Conservation (phyloP, 2,797 vertebrate species). For the Tachyglossus aculeatus region DNA sequence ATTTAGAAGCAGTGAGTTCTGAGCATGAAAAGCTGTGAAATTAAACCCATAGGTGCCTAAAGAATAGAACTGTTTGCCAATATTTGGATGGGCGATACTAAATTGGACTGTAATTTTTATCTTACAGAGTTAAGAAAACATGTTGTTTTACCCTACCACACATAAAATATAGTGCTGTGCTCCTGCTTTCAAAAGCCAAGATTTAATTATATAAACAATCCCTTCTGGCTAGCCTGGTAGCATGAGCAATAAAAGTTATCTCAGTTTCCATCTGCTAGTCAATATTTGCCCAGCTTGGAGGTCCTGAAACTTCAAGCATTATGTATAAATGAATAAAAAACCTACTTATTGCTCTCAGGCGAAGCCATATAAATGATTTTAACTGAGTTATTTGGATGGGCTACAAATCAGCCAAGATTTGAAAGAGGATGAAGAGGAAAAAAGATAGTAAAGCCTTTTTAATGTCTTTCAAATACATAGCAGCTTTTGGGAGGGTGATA, state of each 20-base stretch:
- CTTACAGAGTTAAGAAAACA: too few species aligned
- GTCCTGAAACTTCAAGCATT: neutral
- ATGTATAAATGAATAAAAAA: neutral
- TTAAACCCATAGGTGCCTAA: too few species aligned
- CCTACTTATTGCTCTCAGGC: neutral
- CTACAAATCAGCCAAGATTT: neutral
- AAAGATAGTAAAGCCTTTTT: too few species aligned
- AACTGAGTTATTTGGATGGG: neutral
- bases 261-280: neutral
- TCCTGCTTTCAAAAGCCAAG: neutral
- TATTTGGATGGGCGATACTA: too few species aligned
- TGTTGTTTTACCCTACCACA: too few species aligned
- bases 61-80: too few species aligned
- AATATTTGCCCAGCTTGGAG: conserved; percentile 6
- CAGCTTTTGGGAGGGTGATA: too few species aligned
- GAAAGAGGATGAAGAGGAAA: neutral
- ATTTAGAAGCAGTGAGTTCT: too few species aligned
- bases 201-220: neutral
- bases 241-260: neutral
- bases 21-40: too few species aligned
- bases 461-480: too few species aligned
- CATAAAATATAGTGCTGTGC: neutral
- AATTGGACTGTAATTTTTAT: too few species aligned
- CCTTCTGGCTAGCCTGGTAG: neutral
- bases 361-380: conserved; percentile 15